Evolutionary conservation across 2,113 vertebrate genomes (phyloP).

Genomic region (Anthoscopus minutus): DNA sequence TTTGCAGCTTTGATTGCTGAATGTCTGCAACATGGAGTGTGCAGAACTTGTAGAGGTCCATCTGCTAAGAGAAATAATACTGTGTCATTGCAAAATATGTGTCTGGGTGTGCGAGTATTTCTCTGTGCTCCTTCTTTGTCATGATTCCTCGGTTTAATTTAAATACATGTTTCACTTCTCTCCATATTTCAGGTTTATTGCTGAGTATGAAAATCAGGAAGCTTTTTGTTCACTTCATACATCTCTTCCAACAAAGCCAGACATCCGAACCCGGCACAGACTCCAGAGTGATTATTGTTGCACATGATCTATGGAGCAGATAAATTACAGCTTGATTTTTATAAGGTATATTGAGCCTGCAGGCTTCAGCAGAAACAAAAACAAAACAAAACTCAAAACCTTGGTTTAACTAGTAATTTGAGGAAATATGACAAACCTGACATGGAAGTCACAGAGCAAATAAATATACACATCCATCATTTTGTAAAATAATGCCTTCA

Average conservation of each 20-base stretch:
- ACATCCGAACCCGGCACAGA: neutral
- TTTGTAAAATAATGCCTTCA: conserved; percentile 29
- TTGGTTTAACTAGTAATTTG: conserved; percentile 61
- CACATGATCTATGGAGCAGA: conserved; percentile 67
- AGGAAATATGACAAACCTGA: conserved; percentile 62
- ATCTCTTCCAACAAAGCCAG: conserved; percentile 50
- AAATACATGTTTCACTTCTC: conserved; percentile 38
- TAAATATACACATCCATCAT: conserved; percentile 67
- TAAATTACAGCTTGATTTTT: conserved; percentile 62
- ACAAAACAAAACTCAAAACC: conserved; percentile 40
- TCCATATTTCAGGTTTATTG: conserved; percentile 58
- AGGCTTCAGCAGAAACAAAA: conserved; percentile 41
- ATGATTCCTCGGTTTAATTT: neutral
- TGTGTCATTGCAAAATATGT: neutral
- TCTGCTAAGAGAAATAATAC: conserved; percentile 14
- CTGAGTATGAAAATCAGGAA: conserved; percentile 40
- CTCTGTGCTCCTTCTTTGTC: conserved; percentile 3
- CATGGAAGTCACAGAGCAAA: conserved; percentile 58
- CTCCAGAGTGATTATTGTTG: conserved; percentile 56
- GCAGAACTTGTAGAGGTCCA: neutral
- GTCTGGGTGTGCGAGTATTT: neutral
- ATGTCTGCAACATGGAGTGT: accelerated
- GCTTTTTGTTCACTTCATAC: conserved; percentile 57
- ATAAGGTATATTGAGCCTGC: conserved; percentile 53
- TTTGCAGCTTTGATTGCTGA: neutral